These are phyloP conservation scores for Echinops telfairi DNA, from an alignment of 2,113 vertebrate genomes.

Conservation along the genomic window DNA sequence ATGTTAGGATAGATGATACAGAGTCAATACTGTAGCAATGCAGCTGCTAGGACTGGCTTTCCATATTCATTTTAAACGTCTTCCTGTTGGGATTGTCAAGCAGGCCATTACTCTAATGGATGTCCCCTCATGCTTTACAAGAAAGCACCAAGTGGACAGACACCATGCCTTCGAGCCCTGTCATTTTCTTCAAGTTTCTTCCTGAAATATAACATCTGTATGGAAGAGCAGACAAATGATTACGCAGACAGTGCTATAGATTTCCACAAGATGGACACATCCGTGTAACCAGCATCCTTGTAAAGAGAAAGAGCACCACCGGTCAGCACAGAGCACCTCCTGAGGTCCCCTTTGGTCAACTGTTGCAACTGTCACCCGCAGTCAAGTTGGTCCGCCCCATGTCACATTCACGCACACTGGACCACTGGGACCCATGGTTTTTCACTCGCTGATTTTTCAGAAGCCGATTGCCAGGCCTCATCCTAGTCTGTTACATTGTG, in stretches of 20 bases:
- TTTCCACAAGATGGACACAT: not conserved
- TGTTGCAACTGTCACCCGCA: not conserved
- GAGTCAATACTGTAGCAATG: not conserved
- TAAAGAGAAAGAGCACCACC: not conserved
- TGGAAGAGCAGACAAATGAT: conserved; percentile 41
- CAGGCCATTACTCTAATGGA: conserved; percentile 69
- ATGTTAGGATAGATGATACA: not conserved
- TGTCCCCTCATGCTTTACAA: conserved; percentile 56
- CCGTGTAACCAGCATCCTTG: not conserved
- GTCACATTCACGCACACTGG: not conserved
- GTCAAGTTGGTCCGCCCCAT: not conserved
- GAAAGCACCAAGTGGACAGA: conserved; percentile 19
- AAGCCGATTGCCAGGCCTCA: not conserved
- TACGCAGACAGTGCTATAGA: not conserved
- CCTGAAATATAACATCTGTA: conserved; percentile 36
- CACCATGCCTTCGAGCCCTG: not conserved
- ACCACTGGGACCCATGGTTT: not conserved
- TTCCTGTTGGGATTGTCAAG: conserved; percentile 69
- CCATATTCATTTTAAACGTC: conserved; percentile 70
- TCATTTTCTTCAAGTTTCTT: conserved; percentile 53
- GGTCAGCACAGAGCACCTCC: not conserved
- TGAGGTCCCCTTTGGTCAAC: not conserved
- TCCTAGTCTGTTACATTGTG: not conserved
- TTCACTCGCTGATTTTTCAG: not conserved
- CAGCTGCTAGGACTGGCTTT: conserved; percentile 22